Base-by-base conservation (phyloP, 2,888 invertebrate genomes). In the Plebejus melissa region DNA sequence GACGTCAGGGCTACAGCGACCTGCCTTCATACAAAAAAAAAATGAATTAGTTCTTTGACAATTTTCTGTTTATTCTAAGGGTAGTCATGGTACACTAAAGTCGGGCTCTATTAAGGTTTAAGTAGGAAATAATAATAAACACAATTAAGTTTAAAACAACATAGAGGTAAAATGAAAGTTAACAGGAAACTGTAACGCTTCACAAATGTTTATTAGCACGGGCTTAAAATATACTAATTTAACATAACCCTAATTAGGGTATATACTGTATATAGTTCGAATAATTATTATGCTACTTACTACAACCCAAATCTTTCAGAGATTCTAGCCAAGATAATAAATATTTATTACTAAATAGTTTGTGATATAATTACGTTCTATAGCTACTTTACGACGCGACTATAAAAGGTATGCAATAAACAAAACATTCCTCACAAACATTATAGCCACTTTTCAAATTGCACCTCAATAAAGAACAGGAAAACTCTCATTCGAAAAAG, bases 401-500 rank as follows among this genome's bases (percentile, higher is more conserved):
- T 28, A 9, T 65, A 65, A 65, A 65, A 32, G 13, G 65, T 36
- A 36, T 11, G 1, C 65, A 65, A 65, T 65, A 41, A 41, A 70
- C n/a, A 70, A 70, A 41, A 41, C 41, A 70, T 41, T 70, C 38
- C 7, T 28, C 50, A 72, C 38, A 32, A 70, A 70, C 75, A 16
- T n/a, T 54, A 69, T 4, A 50, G 46, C 57, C 69, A 41, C 69
- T 38, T 41, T 69, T 74, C 69, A 28, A 72, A 72, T 72, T 72
- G 54, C 72, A 32, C 16, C 7, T 22, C 71, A 72, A 72, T 72
- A 72, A 72, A 69, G 71, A 77, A 80, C 80, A 79, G 77, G 76
- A 77, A 78, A 80, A 77, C 79, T 81, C 76, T 74, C 77, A 77
- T 72, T 78, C 79, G 76, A 75, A 77, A 76, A 80, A 80, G 71